Conservation (phyloP, 2,888 invertebrate species). For the Troilus luridus region DNA sequence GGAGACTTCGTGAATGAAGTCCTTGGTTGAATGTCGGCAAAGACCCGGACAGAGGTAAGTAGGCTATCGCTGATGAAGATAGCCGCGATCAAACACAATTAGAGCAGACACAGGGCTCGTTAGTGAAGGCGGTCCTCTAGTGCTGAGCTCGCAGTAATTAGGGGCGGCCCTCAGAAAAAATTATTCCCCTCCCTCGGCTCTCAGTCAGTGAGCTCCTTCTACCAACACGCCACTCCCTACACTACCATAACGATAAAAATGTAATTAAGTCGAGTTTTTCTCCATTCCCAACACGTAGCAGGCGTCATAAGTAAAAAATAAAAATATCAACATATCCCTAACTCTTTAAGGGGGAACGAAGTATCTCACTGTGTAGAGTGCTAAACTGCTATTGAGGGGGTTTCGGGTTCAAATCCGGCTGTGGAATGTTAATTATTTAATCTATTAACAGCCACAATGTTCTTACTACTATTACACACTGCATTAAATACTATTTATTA, state of each 20-base stretch:
- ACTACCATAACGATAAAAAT: neutral
- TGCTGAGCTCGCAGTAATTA: neutral
- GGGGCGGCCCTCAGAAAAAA: neutral
- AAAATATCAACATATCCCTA: too few relatives aligned
- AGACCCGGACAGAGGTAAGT: neutral
- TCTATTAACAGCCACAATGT: too few relatives aligned
- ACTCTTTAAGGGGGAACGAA: too few relatives aligned
- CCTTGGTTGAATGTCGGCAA: neutral
- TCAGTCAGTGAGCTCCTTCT: neutral
- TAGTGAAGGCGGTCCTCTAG: neutral
- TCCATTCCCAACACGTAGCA: neutral
- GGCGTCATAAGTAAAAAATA: too few relatives aligned
- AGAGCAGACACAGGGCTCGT: neutral
- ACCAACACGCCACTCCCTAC: neutral
- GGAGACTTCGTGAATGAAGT: neutral
- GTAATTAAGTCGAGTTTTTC: neutral
- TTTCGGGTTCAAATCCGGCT: too few relatives aligned
- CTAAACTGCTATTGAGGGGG: too few relatives aligned
- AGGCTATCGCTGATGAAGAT: slow-evolving; percentile 25
- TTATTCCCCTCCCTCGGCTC: neutral
- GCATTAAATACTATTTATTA: too few relatives aligned
- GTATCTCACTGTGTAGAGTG: too few relatives aligned
- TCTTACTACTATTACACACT: too few relatives aligned
- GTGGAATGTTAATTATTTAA: too few relatives aligned
- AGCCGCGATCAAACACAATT: slow-evolving; percentile 36